phyloP scores from a whole-genome alignment of 2,797 vertebrate genomes.

The Botia kubotai region DNA sequence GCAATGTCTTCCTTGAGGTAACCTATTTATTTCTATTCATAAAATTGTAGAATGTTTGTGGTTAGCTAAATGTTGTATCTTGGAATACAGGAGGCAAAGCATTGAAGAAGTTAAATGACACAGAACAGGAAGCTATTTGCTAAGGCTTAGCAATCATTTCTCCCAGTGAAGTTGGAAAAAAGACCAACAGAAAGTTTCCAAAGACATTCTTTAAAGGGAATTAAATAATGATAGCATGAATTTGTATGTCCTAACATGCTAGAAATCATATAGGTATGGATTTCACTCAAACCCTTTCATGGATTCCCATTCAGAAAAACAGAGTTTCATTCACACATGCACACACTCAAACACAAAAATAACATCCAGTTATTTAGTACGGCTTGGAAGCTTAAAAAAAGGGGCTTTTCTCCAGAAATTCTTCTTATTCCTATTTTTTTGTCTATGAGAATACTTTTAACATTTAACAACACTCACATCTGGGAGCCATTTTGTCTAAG shows the following conservation, averaged over 20 bases:
- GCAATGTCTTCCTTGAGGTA: slow-evolving; percentile 4
- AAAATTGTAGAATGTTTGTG: slow-evolving; percentile 17
- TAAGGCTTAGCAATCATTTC: background rate
- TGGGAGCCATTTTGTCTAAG: slow-evolving; percentile 55
- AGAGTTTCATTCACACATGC: slow-evolving; percentile 27
- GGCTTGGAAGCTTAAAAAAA: slow-evolving; percentile 40
- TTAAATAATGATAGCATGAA: slow-evolving; percentile 5
- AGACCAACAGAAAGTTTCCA: background rate
- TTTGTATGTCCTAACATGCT: slow-evolving; percentile 8
- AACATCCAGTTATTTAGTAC: slow-evolving; percentile 34
- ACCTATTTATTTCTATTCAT: background rate
- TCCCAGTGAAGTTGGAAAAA: background rate
- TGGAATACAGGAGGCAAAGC: background rate
- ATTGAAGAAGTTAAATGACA: background rate
- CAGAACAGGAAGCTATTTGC: slow-evolving; percentile 4
- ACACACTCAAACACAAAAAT: slow-evolving; percentile 28
- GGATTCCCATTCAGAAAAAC: slow-evolving; percentile 20
- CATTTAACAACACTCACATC: slow-evolving; percentile 52
- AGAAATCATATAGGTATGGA: slow-evolving; percentile 22
- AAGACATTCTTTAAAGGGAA: background rate
- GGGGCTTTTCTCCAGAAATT: slow-evolving; percentile 4
- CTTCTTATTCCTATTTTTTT: slow-evolving; percentile 31
- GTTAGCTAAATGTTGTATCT: background rate
- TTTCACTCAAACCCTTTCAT: slow-evolving; percentile 3
- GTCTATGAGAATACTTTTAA: slow-evolving; percentile 26